phyloP scores from a whole-genome alignment of 1,140 invertebrate genomes.

The Homarus americanus region DNA sequence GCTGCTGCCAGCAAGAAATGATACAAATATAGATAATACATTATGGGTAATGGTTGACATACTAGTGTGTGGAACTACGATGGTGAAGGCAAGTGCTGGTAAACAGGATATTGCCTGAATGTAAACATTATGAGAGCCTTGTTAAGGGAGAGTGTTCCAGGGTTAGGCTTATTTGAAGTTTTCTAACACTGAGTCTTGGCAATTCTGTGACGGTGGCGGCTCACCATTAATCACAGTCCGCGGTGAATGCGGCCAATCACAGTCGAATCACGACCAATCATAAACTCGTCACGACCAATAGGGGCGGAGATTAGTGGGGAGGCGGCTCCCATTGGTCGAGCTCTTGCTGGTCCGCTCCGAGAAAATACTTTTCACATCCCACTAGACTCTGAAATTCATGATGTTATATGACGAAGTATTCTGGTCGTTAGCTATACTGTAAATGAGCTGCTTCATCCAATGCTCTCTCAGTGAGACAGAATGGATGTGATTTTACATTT shows the following conservation, averaged over 20 bases:
- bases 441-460: neutral
- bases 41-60: neutral
- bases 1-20: neutral
- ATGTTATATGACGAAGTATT: neutral
- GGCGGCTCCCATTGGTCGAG: slow-evolving; percentile 41
- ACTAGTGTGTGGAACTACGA: neutral
- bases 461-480: neutral
- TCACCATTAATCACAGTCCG: slow-evolving; percentile 57
- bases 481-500: neutral
- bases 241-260: slow-evolving; percentile 58
- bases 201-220: slow-evolving; percentile 19
- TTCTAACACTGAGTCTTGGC: slow-evolving; percentile 8
- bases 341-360: slow-evolving; percentile 10
- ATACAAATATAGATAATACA: neutral
- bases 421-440: neutral
- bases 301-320: slow-evolving; percentile 20
- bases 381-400: slow-evolving; percentile 27
- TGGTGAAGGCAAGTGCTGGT: neutral
- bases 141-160: neutral
- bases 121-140: neutral
- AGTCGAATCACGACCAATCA: slow-evolving; percentile 53
- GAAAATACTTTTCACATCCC: slow-evolving; percentile 46
- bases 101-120: neutral
- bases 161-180: slow-evolving; percentile 27
- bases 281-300: slow-evolving; percentile 58